Conservation (phyloP, 37 sponge, comb jelly and placozoan species). For the Oopsacas minuta region DNA sequence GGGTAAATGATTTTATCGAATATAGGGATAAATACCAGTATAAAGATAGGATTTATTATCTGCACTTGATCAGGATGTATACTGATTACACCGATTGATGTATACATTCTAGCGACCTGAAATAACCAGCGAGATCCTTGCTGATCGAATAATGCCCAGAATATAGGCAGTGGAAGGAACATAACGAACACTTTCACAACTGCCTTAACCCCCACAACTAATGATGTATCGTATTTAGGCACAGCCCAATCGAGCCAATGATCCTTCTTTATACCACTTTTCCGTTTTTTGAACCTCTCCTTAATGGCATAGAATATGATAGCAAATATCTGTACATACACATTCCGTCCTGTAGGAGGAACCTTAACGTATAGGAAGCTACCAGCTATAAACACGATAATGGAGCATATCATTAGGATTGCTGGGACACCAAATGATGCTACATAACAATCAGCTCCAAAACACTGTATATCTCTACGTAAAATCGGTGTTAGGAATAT, state of each 20-base stretch:
- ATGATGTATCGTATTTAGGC: background rate
- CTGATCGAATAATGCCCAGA: constrained; percentile 98
- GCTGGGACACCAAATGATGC: constrained; percentile 92
- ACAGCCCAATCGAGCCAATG: constrained; percentile 23
- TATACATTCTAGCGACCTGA: constrained; percentile 75
- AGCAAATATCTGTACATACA: background rate
- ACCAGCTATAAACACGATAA: constrained; percentile 34
- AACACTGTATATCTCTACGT: constrained; percentile 73
- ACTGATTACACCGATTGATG: constrained; percentile 31
- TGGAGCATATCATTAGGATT: constrained; percentile 67
- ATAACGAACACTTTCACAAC: constrained; percentile 64
- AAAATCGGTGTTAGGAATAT: constrained; percentile 85
- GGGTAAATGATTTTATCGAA: constrained; percentile 89
- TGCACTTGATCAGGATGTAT: constrained; percentile 86
- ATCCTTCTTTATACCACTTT: background rate
- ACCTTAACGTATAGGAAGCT: constrained; percentile 29
- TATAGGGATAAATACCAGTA: constrained; percentile 79
- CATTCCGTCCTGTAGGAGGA: constrained; percentile 19
- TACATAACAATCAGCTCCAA: constrained; percentile 65
- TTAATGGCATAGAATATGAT: background rate
- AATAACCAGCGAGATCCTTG: constrained; percentile 94
- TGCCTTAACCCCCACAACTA: constrained; percentile 42
- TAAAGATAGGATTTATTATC: constrained; percentile 80
- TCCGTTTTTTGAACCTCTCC: constrained; percentile 1
- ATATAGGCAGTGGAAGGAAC: constrained; percentile 81